Conservation (phyloP, 2,888 invertebrate species). For the Argyresthia albistria region DNA sequence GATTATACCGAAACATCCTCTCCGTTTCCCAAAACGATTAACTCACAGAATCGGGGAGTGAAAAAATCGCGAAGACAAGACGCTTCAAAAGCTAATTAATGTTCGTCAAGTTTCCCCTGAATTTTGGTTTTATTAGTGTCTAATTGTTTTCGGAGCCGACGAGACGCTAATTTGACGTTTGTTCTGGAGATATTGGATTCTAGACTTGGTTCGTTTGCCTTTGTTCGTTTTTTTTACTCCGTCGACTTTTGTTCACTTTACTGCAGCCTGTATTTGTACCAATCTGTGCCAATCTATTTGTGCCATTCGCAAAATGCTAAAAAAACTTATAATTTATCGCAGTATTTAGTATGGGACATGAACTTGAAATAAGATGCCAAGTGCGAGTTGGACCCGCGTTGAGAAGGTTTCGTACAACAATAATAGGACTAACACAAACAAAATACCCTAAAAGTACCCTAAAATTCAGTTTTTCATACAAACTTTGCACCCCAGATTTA, state of each 20-base stretch:
- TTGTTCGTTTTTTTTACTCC: background rate
- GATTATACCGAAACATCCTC: background rate
- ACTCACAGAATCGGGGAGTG: background rate
- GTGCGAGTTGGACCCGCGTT: too few species aligned
- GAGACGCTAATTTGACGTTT: slow-evolving; percentile 27
- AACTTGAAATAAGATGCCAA: too few species aligned
- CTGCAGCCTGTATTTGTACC: background rate
- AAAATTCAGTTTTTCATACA: too few species aligned
- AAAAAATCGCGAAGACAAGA: slow-evolving; percentile 1
- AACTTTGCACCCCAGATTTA: too few species aligned
- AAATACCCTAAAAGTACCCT: too few species aligned
- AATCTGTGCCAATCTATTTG: too few species aligned
- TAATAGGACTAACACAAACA: too few species aligned
- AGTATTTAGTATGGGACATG: too few species aligned
- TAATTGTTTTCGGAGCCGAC: slow-evolving; percentile 59
- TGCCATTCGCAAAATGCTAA: too few species aligned
- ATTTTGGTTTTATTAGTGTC: slow-evolving; percentile 36
- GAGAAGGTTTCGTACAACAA: too few species aligned
- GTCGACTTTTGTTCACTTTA: background rate
- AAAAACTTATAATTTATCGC: too few species aligned
- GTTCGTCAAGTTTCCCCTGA: slow-evolving; percentile 29
- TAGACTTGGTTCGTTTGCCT: background rate
- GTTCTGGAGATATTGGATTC: slow-evolving; percentile 10
- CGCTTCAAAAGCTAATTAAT: slow-evolving; percentile 39
- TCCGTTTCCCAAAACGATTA: background rate